Conservation (phyloP, 23 tunicate species). For the Styela clava region DNA sequence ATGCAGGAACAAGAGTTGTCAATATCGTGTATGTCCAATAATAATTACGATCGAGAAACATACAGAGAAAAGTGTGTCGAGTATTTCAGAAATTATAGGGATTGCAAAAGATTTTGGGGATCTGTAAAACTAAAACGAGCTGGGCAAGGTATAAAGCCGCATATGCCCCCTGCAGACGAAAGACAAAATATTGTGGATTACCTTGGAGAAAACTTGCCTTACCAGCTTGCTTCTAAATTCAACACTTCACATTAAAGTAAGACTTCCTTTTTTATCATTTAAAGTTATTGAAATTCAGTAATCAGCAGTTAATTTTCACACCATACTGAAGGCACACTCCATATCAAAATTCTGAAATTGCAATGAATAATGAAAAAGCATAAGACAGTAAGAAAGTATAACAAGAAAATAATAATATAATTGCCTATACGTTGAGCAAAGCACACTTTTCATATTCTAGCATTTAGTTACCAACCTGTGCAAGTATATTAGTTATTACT, state of each 20-base stretch:
- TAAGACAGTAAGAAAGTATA: too few relatives aligned
- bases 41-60: constrained; percentile 34
- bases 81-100: constrained; percentile 37
- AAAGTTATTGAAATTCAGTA: too few relatives aligned
- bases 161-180: constrained; percentile 40
- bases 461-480: too few relatives aligned
- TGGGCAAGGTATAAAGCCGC: constrained; percentile 32
- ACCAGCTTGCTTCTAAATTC: not conserved
- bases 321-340: too few relatives aligned
- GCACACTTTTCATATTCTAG: too few relatives aligned
- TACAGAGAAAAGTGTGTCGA: constrained; percentile 42
- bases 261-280: constrained; percentile 1
- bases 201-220: constrained; percentile 62
- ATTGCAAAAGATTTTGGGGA: constrained; percentile 70
- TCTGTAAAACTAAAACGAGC: constrained; percentile 37
- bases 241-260: constrained; percentile 1
- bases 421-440: too few relatives aligned
- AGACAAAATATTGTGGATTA: constrained; percentile 49
- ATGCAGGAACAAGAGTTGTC: constrained; percentile 39
- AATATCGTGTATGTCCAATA: constrained; percentile 25
- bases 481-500: too few relatives aligned
- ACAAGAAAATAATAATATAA: too few relatives aligned
- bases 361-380: too few relatives aligned
- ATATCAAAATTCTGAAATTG: too few relatives aligned
- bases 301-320: too few relatives aligned